A percentile compares a stretch with the other conserved stretches of the same genome.
Evolutionary conservation across 2,888 invertebrate species (phyloP).

Genomic region (Caenorhabditis auriculariae): DNA sequence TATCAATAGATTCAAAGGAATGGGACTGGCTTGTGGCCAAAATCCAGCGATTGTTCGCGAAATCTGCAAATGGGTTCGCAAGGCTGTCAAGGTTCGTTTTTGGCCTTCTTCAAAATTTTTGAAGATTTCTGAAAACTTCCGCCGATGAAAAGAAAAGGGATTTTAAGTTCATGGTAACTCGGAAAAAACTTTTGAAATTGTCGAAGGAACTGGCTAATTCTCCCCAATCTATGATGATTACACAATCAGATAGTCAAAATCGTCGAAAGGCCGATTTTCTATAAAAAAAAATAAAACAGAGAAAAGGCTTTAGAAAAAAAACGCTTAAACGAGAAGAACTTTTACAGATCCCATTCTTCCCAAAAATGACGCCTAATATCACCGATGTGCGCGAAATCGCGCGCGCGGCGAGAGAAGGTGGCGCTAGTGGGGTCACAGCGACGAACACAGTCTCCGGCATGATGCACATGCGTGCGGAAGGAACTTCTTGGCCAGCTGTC

Average conservation of each 20-base stretch:
- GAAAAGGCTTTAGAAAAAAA: not conserved
- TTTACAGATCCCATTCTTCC: conserved; percentile 90
- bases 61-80: conserved; percentile 84
- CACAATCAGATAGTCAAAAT: no score
- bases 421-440: conserved; percentile 91
- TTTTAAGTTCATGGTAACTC: no score
- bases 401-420: conserved; percentile 79
- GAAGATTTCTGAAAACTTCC: not conserved
- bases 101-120: not conserved
- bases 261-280: no score
- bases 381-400: conserved; percentile 89
- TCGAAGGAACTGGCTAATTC: no score
- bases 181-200: no score
- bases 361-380: conserved; percentile 95
- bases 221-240: no score
- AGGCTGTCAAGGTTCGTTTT: conserved; percentile 64
- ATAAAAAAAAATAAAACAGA: not conserved
- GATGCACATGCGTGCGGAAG: conserved; percentile 82
- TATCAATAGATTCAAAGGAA: conserved; percentile 72
- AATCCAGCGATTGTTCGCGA: conserved; percentile 82
- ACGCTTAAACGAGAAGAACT: no score
- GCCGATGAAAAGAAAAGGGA: not conserved
- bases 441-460: conserved; percentile 95
- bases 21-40: conserved; percentile 98
- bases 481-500: conserved; percentile 87